Evolutionary conservation across 2,797 vertebrate genomes (phyloP).

Genomic region (Luscinia luscinia): DNA sequence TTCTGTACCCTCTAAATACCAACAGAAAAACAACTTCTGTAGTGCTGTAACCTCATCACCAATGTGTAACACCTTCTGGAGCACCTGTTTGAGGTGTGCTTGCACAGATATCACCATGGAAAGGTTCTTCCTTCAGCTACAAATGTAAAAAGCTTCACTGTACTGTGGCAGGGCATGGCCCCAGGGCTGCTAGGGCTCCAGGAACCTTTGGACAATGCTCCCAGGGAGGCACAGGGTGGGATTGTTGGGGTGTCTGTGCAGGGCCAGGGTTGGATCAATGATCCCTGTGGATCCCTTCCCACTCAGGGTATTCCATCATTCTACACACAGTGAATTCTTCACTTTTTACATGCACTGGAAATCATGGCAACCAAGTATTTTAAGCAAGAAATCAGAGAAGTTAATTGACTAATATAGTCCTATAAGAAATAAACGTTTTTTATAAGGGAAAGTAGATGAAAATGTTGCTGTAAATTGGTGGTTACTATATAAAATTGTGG

Average conservation of each 20-base stretch:
- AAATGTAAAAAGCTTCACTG: background rate
- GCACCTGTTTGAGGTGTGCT: background rate
- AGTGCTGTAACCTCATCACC: background rate
- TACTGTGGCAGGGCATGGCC: rapidly evolving
- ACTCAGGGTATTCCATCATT: background rate
- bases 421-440: background rate
- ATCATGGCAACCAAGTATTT: background rate
- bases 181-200: background rate
- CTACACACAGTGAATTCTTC: background rate
- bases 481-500: background rate
- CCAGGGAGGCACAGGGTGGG: background rate
- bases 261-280: background rate
- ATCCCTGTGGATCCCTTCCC: background rate
- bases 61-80: rapidly evolving
- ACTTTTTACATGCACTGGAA: background rate
- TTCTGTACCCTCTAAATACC: background rate
- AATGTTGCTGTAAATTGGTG: background rate
- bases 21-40: background rate
- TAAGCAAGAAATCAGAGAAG: background rate
- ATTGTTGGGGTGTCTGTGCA: background rate
- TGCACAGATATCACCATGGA: rapidly evolving
- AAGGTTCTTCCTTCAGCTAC: background rate
- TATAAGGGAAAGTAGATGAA: background rate
- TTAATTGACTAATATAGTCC: background rate
- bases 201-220: rapidly evolving